A percentile compares a stretch with the other conserved stretches of the same genome.
These are phyloP conservation scores for Heliconius hortense DNA, from an alignment of 2,888 invertebrate genomes.

Conservation along the genomic window DNA sequence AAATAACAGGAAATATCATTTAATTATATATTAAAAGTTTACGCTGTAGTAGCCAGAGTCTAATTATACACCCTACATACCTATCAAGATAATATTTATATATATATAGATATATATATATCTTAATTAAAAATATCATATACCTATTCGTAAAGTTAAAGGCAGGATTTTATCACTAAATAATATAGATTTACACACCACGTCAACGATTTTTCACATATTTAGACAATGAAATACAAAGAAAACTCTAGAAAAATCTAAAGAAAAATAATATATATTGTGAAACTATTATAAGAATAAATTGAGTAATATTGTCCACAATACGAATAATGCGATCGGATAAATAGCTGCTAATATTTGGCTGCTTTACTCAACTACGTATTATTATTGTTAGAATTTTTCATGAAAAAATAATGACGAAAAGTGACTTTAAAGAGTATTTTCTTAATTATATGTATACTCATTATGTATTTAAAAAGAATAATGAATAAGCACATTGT, in stretches of 20 bases:
- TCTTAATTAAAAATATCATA: neutral
- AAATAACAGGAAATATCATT: no score
- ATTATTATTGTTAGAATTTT: no score
- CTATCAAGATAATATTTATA: neutral
- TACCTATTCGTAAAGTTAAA: neutral
- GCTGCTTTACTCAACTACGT: neutral
- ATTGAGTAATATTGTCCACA: conserved; percentile 16
- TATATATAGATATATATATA: neutral
- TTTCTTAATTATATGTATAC: neutral
- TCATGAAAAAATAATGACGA: no score
- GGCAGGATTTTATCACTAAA: neutral
- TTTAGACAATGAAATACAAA: neutral
- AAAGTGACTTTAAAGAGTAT: neutral
- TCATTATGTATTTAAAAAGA: neutral
- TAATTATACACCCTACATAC: neutral
- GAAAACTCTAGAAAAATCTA: neutral
- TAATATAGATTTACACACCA: neutral
- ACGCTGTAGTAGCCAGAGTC: neutral
- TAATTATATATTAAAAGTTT: no score
- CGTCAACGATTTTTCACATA: neutral
- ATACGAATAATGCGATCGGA: conserved; percentile 17
- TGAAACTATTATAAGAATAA: neutral
- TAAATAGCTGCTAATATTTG: neutral
- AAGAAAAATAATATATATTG: neutral
- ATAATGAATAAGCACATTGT: neutral